Percentiles rank a stretch among this genome's conserved stretches.
These are phyloP conservation scores for Chelon labrosus DNA, from an alignment of 2,797 vertebrate genomes.

Conservation along the genomic window DNA sequence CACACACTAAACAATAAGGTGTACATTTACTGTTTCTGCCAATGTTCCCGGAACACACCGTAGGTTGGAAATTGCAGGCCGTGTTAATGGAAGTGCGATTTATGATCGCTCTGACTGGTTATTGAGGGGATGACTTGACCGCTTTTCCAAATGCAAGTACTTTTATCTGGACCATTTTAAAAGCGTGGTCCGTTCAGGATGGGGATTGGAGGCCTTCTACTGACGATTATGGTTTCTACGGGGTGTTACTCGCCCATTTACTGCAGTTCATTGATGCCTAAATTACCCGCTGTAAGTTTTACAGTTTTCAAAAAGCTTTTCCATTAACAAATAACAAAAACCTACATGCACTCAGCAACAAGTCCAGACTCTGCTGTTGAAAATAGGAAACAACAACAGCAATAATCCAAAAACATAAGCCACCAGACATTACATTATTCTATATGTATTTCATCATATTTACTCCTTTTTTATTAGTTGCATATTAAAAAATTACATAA, in stretches of 20 bases:
- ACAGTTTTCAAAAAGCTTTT: too few species aligned
- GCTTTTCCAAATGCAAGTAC: too few species aligned
- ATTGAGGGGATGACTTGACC: too few species aligned
- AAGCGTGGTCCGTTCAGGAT: background rate
- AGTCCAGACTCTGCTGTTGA: background rate
- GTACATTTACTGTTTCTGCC: background rate
- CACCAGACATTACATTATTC: too few species aligned
- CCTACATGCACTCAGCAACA: background rate
- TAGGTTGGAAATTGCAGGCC: background rate
- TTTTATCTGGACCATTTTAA: background rate
- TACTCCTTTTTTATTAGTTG: background rate
- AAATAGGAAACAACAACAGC: background rate
- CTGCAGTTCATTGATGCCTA: background rate
- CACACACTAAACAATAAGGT: background rate
- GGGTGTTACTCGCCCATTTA: background rate
- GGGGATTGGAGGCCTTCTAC: background rate
- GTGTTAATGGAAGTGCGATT: background rate
- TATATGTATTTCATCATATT: background rate
- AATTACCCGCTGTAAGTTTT: background rate
- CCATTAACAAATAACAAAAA: too few species aligned
- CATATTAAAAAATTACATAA: background rate
- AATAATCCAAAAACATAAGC: background rate
- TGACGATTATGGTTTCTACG: background rate
- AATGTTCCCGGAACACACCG: background rate
- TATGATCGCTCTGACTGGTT: slow-evolving; percentile 2